A percentile compares a stretch with the other conserved stretches of the same genome.
These are phyloP conservation scores for Ennomos erosarius DNA, from an alignment of 2,888 invertebrate genomes.

Conservation along the genomic window DNA sequence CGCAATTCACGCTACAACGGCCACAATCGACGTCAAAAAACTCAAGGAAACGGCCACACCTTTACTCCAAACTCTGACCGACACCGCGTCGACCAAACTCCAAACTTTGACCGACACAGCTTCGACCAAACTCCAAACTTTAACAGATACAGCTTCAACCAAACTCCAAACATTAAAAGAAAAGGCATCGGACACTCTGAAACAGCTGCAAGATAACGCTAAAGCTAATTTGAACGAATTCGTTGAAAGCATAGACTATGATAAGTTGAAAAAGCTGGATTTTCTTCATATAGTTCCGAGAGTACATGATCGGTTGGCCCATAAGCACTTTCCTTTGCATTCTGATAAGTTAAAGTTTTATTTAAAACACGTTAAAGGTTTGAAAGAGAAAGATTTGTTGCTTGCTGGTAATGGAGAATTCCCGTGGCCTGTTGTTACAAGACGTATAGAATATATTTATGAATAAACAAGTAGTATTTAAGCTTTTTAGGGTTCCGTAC, in stretches of 20 bases:
- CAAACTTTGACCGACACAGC: slow-evolving; percentile 50
- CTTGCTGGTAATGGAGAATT: slow-evolving; percentile 44
- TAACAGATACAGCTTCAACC: slow-evolving; percentile 49
- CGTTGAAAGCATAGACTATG: slow-evolving; percentile 50
- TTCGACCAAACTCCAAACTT: slow-evolving; percentile 48
- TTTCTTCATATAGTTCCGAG: slow-evolving; percentile 56
- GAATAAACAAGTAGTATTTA: slow-evolving; percentile 22
- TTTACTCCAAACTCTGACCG: slow-evolving; percentile 47
- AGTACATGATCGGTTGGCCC: slow-evolving; percentile 41
- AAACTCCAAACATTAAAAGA: slow-evolving; percentile 46
- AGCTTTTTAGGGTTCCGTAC: too few relatives aligned
- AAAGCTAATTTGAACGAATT: slow-evolving; percentile 36
- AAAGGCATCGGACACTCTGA: slow-evolving; percentile 44
- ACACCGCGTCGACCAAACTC: slow-evolving; percentile 50
- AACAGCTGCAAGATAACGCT: slow-evolving; percentile 50
- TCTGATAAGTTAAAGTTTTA: slow-evolving; percentile 34
- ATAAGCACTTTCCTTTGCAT: slow-evolving; percentile 30
- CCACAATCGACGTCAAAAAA: slow-evolving; percentile 62
- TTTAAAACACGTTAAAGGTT: slow-evolving; percentile 37
- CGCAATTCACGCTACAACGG: slow-evolving; percentile 52
- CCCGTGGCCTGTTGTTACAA: slow-evolving; percentile 48
- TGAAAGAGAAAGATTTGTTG: slow-evolving; percentile 41
- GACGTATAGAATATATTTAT: slow-evolving; percentile 40
- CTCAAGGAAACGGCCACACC: slow-evolving; percentile 59
- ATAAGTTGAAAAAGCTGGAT: slow-evolving; percentile 58